Evolutionary conservation across 2,113 vertebrate species (phyloP), one percentile per base, ranked within the genome.

Genomic region (Bothrops jararaca): DNA sequence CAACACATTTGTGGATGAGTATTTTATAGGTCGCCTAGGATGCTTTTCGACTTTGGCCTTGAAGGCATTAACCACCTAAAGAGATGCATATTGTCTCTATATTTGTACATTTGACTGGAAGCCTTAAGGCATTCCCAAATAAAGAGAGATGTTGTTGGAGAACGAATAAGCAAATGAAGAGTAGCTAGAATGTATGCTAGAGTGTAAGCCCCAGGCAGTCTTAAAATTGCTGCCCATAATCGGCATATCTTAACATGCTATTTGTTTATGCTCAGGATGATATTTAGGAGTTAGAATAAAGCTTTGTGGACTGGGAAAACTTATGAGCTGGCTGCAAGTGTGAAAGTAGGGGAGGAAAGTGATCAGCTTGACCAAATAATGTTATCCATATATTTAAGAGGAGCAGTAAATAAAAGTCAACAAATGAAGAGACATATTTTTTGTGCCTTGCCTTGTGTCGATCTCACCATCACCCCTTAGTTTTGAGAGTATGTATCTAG

Each of bases 1-100:
- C 1, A 22, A 24, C 7, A 12, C 50, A 56, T 23, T 88, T 45
- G 57, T 20, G 18, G 53, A 26, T 23, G 57, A 53, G 2, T 54
- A 3, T 0, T 0, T 50, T 0, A 9, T 94, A 15, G 0, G 18
- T 64, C 42, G 50, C 0, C 0, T 60, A 53, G 9, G 45, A 53
- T 18, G 10, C 39, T 13, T 34, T 92, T 57, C 39, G 92, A 39
- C 50, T 50, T 85, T 0, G 0, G 58, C 3, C 42, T 0, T 54
- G 74, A 53, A 64, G 58, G 0, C 0, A 0, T 10, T 29, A 1
- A 69, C 50, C 58, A 0, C 0, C 52, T 56, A 56, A 57, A 22
- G 20, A 0, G 3, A 60, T 89, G 26, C 45, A 6, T 42, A 22
- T 1, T 90, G 53, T 57, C 0, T n/a, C 13, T 80, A 34, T 45